These are phyloP conservation scores for Drosophila testacea DNA, from an alignment of 2,888 invertebrate species.

Conservation along the genomic window DNA sequence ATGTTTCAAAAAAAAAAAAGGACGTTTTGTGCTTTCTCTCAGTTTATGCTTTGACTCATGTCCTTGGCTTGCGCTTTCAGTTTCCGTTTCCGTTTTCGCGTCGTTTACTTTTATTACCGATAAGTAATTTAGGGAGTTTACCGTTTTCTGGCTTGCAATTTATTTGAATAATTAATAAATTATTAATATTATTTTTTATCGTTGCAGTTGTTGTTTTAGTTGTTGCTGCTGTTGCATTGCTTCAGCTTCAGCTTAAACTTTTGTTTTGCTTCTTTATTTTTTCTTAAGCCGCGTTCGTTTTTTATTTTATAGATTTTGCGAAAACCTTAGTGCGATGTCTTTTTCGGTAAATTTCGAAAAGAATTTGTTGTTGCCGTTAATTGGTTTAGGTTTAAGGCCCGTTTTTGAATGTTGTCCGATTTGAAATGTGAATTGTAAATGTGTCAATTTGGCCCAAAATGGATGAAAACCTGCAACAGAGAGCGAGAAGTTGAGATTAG, in stretches of 20 bases:
- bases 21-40: conserved; percentile 47
- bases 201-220: conserved; percentile 17
- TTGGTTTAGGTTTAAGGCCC: conserved; percentile 14
- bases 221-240: conserved; percentile 40
- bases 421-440: conserved; percentile 35
- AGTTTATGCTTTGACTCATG: conserved; percentile 44
- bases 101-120: conserved; percentile 11
- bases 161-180: conserved; percentile 19
- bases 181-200: not conserved
- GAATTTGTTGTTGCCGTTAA: not conserved
- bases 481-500: not conserved
- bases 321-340: conserved; percentile 24
- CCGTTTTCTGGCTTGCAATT: not conserved
- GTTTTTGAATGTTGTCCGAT: conserved; percentile 28
- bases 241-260: conserved; percentile 3
- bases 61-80: conserved; percentile 33
- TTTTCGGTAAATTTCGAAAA: conserved; percentile 33
- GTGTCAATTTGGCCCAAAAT: conserved; percentile 70
- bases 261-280: not conserved
- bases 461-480: conserved; percentile 61
- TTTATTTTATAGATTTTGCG: not conserved
- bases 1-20: conserved; percentile 49
- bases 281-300: conserved; percentile 28
- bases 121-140: not conserved
- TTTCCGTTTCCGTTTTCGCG: conserved; percentile 6